Evolutionary conservation across 2,888 invertebrate genomes (phyloP).

Genomic region (Tachystola acroxantha): DNA sequence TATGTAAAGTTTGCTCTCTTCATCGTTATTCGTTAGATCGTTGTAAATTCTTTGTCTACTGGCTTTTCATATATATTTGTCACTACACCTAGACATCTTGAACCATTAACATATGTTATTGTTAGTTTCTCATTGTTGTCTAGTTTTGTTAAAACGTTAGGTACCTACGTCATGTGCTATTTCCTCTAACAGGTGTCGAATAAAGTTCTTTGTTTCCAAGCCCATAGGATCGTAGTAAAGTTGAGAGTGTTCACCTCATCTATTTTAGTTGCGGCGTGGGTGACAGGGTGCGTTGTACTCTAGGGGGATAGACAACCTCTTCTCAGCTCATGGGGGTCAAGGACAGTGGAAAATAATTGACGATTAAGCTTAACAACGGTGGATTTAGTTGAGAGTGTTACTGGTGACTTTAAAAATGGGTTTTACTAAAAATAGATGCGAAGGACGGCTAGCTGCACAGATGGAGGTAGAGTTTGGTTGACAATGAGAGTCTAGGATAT

Average conservation of each 20-base stretch:
- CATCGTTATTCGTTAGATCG: too few species aligned
- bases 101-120: too few species aligned
- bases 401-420: slow-evolving; percentile 14
- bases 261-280: slow-evolving; percentile 64
- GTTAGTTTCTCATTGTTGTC: too few species aligned
- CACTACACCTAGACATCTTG: too few species aligned
- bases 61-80: too few species aligned
- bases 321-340: slow-evolving; percentile 32
- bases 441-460: too few species aligned
- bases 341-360: slow-evolving; percentile 41
- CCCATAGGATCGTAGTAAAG: slow-evolving; percentile 28
- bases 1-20: too few species aligned
- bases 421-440: too few species aligned
- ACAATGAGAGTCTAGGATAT: too few species aligned
- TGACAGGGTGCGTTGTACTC: slow-evolving; percentile 60
- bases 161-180: not conserved
- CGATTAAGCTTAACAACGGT: slow-evolving; percentile 24
- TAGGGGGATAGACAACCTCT: slow-evolving; percentile 42
- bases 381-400: slow-evolving; percentile 5
- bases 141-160: not conserved
- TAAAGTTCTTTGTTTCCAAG: slow-evolving; percentile 31
- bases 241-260: slow-evolving; percentile 57
- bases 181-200: slow-evolving; percentile 4
- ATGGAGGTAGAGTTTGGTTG: too few species aligned
- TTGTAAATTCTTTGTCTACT: too few species aligned